phyloP scores from a whole-genome alignment of 2,797 vertebrate species.

The Karalla daura region DNA sequence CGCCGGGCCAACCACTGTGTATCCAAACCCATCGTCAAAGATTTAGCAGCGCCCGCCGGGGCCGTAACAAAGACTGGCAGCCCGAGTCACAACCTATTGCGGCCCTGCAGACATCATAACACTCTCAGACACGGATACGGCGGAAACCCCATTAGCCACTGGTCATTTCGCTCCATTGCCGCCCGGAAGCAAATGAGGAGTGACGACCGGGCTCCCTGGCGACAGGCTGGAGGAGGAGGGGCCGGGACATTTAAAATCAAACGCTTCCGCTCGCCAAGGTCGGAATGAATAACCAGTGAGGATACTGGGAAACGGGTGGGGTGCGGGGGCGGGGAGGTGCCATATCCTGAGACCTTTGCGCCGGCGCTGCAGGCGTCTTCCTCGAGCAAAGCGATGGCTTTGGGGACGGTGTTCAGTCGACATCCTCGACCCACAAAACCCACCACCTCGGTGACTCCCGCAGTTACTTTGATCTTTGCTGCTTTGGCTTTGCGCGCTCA shows the following conservation, averaged over 20 bases:
- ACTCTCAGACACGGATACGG: conserved; percentile 44
- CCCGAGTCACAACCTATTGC: conserved; percentile 51
- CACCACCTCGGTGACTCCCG: conserved; percentile 24
- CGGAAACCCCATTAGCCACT: conserved; percentile 48
- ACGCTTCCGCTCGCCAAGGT: conserved; percentile 20
- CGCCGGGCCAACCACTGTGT: conserved; percentile 12
- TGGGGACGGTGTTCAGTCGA: conserved; percentile 22
- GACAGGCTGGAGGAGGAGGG: conserved; percentile 22
- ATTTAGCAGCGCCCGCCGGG: conserved; percentile 41
- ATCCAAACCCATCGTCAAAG: conserved; percentile 28
- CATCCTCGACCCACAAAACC: conserved; percentile 19
- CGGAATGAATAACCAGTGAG: conserved; percentile 26
- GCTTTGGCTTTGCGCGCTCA: conserved; percentile 23
- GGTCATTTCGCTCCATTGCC: conserved; percentile 50
- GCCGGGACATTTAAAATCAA: conserved; percentile 42
- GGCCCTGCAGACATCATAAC: conserved; percentile 55
- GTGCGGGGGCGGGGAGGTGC: no score
- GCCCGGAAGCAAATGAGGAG: conserved; percentile 57
- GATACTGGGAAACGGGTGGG: no score
- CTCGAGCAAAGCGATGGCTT: conserved; percentile 13
- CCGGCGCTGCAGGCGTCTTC: background rate
- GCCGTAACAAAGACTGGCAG: conserved; percentile 55
- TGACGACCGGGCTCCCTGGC: conserved; percentile 41
- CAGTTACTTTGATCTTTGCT: conserved; percentile 44
- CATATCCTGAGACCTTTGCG: conserved; percentile 29